These are phyloP conservation scores for Labroides dimidiatus DNA, from an alignment of 2,797 vertebrate genomes.

Conservation along the genomic window DNA sequence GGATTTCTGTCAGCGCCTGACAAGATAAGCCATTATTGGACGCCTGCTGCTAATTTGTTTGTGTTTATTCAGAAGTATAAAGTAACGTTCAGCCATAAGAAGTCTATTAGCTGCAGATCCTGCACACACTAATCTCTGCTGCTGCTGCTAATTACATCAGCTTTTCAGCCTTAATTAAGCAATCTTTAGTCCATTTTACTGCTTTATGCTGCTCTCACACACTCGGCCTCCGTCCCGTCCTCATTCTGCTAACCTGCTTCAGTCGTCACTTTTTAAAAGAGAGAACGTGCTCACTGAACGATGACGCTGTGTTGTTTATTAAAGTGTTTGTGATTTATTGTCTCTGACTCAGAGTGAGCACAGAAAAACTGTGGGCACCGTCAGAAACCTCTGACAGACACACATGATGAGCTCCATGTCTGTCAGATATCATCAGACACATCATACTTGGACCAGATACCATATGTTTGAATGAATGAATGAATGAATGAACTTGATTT, in stretches of 20 bases:
- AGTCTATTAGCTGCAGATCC: slow-evolving; percentile 87
- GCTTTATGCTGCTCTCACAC: slow-evolving; percentile 81
- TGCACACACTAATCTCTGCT: slow-evolving; percentile 82
- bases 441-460: too few species aligned
- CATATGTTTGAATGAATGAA: too few species aligned
- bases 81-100: slow-evolving; percentile 85
- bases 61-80: slow-evolving; percentile 88
- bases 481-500: too few species aligned
- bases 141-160: slow-evolving; percentile 87
- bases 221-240: slow-evolving; percentile 67
- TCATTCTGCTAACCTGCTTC: slow-evolving; percentile 67
- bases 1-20: slow-evolving; percentile 84
- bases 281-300: slow-evolving; percentile 11
- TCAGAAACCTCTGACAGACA: too few species aligned
- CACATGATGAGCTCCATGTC: too few species aligned
- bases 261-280: slow-evolving; percentile 16
- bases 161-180: slow-evolving; percentile 88
- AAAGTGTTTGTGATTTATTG: not conserved
- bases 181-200: slow-evolving; percentile 85
- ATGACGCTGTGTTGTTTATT: not conserved
- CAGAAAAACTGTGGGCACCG: too few species aligned
- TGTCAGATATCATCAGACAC: too few species aligned
- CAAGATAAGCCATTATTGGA: slow-evolving; percentile 85
- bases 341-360: too few species aligned
- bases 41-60: slow-evolving; percentile 85